These are phyloP conservation scores for Mustela nigripes DNA, from an alignment of 2,113 vertebrate species.

Conservation along the genomic window DNA sequence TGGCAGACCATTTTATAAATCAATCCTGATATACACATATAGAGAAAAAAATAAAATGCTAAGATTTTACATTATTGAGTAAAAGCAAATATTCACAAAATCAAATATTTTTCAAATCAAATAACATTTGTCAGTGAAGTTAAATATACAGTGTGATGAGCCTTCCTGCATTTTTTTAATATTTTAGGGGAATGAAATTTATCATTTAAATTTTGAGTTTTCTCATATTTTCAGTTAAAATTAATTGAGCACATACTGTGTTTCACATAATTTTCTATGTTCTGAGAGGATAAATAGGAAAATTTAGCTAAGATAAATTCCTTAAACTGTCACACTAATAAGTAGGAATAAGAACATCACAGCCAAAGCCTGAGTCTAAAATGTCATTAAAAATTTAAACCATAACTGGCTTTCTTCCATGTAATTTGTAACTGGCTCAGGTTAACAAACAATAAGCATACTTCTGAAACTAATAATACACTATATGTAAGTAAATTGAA, in stretches of 20 bases:
- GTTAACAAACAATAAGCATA: not conserved
- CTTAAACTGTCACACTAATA: not conserved
- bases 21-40: not conserved
- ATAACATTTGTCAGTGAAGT: not conserved
- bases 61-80: not conserved
- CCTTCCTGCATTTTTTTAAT: not conserved
- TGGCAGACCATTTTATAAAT: not conserved
- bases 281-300: not conserved
- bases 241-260: not conserved
- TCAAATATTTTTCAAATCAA: not conserved
- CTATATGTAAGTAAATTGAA: not conserved
- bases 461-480: not conserved
- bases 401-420: not conserved
- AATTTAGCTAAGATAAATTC: not conserved
- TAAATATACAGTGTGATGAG: not conserved
- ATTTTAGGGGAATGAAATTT: not conserved
- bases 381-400: slow-evolving; percentile 18
- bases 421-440: not conserved
- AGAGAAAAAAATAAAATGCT: not conserved
- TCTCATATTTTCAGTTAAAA: slow-evolving; percentile 9
- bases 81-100: not conserved
- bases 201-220: not conserved
- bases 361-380: not conserved
- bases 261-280: not conserved
- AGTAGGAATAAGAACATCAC: not conserved